Percentiles rank a stretch among this genome's conserved stretches.
Conservation (phyloP, 2,888 invertebrate species). For the Spilosoma lubricipeda region DNA sequence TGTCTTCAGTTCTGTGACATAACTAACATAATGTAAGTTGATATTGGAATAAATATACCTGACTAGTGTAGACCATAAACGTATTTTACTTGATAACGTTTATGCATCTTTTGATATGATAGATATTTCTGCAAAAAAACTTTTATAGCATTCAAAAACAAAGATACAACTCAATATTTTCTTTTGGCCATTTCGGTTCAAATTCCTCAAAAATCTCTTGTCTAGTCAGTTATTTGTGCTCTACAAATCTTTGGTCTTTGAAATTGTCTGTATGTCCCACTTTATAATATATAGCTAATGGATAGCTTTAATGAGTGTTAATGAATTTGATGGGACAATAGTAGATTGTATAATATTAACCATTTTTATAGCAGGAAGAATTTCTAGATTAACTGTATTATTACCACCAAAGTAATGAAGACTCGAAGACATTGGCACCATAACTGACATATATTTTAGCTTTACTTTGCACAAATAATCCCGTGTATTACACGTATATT, state of each 20-base stretch:
- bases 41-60: slow-evolving; percentile 43
- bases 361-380: slow-evolving; percentile 24
- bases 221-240: slow-evolving; percentile 41
- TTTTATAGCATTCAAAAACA: slow-evolving; percentile 19
- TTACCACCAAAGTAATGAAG: slow-evolving; percentile 34
- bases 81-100: slow-evolving; percentile 36
- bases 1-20: slow-evolving; percentile 28
- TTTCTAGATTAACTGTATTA: slow-evolving; percentile 26
- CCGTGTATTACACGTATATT: slow-evolving; percentile 35
- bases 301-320: not conserved
- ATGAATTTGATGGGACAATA: slow-evolving; percentile 7
- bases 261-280: slow-evolving; percentile 17
- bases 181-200: slow-evolving; percentile 25
- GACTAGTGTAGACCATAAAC: slow-evolving; percentile 47
- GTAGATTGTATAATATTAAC: slow-evolving; percentile 22
- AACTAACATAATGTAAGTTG: slow-evolving; percentile 38
- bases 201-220: slow-evolving; percentile 21
- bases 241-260: slow-evolving; percentile 27
- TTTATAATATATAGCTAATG: slow-evolving; percentile 1
- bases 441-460: slow-evolving; percentile 35
- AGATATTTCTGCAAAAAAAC: slow-evolving; percentile 22
- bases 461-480: slow-evolving; percentile 36
- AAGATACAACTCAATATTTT: slow-evolving; percentile 21
- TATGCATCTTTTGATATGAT: slow-evolving; percentile 18
- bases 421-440: slow-evolving; percentile 47